These are phyloP conservation scores for Brachypteracias leptosomus DNA, from an alignment of 2,113 vertebrate genomes.

Conservation along the genomic window DNA sequence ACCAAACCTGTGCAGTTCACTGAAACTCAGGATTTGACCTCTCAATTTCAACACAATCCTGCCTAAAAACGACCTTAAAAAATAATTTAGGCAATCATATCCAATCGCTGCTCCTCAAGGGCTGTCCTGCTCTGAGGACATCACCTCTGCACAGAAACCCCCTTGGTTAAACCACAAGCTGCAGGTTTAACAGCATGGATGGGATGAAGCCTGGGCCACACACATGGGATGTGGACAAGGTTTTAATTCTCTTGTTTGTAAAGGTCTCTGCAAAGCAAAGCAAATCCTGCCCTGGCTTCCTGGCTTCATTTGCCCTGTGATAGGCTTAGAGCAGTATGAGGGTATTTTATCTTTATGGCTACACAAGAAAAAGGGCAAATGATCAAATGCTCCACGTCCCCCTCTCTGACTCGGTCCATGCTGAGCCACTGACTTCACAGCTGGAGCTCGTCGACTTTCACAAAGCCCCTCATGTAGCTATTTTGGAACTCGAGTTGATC, in stretches of 20 bases:
- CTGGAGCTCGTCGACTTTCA: accelerated
- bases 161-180: accelerated
- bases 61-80: background rate
- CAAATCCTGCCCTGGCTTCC: background rate
- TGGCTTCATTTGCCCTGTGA: background rate
- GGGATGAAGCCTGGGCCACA: background rate
- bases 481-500: conserved; percentile 34
- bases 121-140: background rate
- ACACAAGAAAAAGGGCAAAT: conserved; percentile 9
- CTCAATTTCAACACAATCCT: background rate
- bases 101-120: background rate
- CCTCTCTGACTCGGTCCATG: background rate
- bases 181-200: background rate
- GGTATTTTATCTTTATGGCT: background rate
- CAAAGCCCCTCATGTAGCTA: background rate
- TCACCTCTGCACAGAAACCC: background rate
- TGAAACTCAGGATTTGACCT: background rate
- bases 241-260: background rate
- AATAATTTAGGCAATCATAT: background rate
- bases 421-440: background rate
- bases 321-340: background rate
- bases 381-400: background rate
- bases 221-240: background rate
- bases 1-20: background rate
- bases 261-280: background rate